Evolutionary conservation across 2,888 invertebrate species (phyloP), one percentile per base, ranked within the genome.

Genomic region (Oscheius sp.): DNA sequence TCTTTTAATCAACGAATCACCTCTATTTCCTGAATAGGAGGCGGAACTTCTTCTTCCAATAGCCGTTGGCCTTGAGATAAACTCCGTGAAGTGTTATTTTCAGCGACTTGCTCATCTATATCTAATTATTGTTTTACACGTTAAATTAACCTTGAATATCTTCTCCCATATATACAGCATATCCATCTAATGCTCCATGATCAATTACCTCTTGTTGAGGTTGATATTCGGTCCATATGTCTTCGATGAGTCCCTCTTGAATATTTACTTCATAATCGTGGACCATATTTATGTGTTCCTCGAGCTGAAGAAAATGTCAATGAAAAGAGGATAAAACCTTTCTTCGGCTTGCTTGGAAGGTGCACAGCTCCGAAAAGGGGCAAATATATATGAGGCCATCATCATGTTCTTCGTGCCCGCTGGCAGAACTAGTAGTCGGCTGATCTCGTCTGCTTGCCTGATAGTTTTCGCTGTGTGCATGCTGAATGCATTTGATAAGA

Each of bases 251-350:
- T 6, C 71, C 75, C 42, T 65, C 29, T 15, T 25, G 45, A 15
- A 10, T 64, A 17, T 31, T 34, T 15, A 29, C 23, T 34, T 66
- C 66, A 23, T 46, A 45, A 12, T 50, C 27, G 48, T 76, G 76
- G 8, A 45, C 69, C 20, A 72, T 29, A 10, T 31, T 17, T 10
- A 75, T 67, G 27, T 76, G 76, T n/a, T 73, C 76, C 2, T 69
- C 48, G 1, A 76, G 71, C 66, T 66, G n/a, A n/a, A n/a, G n/a
- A n/a, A n/a, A n/a, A n/a, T n/a, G n/a, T n/a, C n/a, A n/a, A n/a
- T n/a, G n/a, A n/a, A n/a, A n/a, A n/a, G n/a, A n/a, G n/a, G n/a
- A n/a, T n/a, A n/a, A n/a, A 17, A 66, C 66, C 25, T 65, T 72
- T 2, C 25, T 29, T 42, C 73, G 64, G 6, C 66, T 58, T 3